A percentile compares a stretch with the other conserved stretches of the same genome.
phyloP scores from a whole-genome alignment of 2,888 invertebrate species.

The Kryphioiulus occultus region DNA sequence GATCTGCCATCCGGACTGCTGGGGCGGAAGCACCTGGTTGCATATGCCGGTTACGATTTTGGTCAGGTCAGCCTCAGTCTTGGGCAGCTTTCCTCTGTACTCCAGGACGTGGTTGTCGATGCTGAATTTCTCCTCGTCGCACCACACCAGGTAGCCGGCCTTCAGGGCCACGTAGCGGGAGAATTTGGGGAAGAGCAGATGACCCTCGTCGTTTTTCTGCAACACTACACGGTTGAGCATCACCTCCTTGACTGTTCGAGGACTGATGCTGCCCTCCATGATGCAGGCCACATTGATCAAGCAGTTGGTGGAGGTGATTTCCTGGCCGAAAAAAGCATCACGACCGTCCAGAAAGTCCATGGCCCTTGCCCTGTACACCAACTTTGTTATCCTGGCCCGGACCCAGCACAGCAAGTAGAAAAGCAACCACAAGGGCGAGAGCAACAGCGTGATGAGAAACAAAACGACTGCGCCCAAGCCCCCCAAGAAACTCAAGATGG shows the following conservation, averaged over 20 bases:
- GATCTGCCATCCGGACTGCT: slow-evolving; percentile 37
- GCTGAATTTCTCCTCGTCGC: slow-evolving; percentile 18
- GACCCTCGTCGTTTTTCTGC: neutral
- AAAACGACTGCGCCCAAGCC: neutral
- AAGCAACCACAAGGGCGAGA: neutral
- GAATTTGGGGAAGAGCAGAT: slow-evolving; percentile 41
- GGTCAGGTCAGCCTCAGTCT: neutral
- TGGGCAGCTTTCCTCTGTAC: neutral
- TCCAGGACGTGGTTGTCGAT: slow-evolving; percentile 30
- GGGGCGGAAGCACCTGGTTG: neutral
- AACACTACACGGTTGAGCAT: neutral
- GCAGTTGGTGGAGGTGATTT: neutral
- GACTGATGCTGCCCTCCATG: neutral
- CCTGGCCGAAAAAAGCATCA: neutral
- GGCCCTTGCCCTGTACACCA: neutral
- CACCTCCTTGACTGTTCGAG: neutral
- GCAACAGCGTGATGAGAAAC: neutral
- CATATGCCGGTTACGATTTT: neutral
- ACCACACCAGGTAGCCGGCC: slow-evolving; percentile 35
- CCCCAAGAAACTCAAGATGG: neutral
- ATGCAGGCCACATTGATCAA: slow-evolving; percentile 7
- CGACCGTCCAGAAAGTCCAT: neutral
- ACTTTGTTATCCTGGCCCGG: neutral
- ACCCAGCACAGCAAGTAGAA: neutral
- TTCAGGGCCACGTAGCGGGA: neutral